These are phyloP conservation scores for Alauda arvensis DNA, from an alignment of 2,797 vertebrate genomes.

Conservation along the genomic window DNA sequence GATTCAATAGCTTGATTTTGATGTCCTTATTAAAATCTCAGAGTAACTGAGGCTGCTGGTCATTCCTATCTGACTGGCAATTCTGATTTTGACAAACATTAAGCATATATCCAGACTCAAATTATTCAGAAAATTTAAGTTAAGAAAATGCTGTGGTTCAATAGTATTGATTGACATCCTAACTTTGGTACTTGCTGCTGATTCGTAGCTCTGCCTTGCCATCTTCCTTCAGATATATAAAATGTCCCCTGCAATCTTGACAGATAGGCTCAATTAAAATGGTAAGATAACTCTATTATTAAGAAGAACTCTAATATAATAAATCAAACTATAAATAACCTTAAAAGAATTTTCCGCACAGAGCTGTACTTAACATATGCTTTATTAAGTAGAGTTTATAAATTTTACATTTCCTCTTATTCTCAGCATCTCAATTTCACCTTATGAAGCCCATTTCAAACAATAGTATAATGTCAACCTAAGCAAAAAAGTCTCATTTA, in stretches of 20 bases:
- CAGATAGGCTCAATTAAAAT: slow-evolving; percentile 63
- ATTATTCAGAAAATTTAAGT: not conserved
- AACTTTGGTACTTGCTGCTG: slow-evolving; percentile 13
- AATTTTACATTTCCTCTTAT: slow-evolving; percentile 59
- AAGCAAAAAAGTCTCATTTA: slow-evolving; percentile 45
- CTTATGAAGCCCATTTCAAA: slow-evolving; percentile 51
- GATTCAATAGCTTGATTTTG: not conserved
- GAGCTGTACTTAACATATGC: slow-evolving; percentile 53
- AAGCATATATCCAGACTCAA: not conserved
- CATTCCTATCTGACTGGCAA: not conserved
- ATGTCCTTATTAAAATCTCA: not conserved
- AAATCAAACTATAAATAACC: slow-evolving; percentile 72
- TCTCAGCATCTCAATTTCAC: slow-evolving; percentile 36
- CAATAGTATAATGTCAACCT: slow-evolving; percentile 47
- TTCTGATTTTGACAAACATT: not conserved
- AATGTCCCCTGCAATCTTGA: slow-evolving; percentile 55
- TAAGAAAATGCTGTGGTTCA: not conserved
- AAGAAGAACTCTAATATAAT: slow-evolving; percentile 65
- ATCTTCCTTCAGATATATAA: slow-evolving; percentile 39
- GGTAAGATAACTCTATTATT: slow-evolving; percentile 71
- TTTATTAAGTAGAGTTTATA: slow-evolving; percentile 68
- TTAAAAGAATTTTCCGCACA: slow-evolving; percentile 53
- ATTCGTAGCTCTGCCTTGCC: slow-evolving; percentile 25
- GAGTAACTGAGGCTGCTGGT: not conserved
- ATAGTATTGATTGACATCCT: not conserved